Percentiles rank a stretch among this genome's conserved stretches.
phyloP scores from a whole-genome alignment of 1,140 invertebrate species.

The Ceratitis capitata region DNA sequence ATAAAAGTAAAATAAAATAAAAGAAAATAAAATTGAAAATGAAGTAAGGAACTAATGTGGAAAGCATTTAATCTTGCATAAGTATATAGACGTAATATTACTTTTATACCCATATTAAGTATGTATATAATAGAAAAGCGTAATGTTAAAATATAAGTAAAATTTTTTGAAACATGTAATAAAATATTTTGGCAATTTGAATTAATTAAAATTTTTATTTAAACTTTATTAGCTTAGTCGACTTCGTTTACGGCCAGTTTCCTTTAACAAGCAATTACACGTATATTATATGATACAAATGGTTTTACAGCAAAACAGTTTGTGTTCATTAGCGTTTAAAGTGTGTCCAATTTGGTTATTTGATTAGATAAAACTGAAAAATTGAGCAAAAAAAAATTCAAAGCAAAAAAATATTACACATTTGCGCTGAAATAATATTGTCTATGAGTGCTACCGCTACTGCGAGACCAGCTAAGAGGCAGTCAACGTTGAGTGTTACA shows the following conservation, averaged over 20 bases:
- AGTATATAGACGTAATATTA: too few species aligned
- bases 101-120: too few species aligned
- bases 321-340: not conserved
- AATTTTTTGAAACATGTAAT: too few species aligned
- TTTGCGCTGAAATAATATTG: not conserved
- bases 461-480: too few species aligned
- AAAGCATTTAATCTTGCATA: too few species aligned
- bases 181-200: not conserved
- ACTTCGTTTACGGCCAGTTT: not conserved
- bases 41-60: too few species aligned
- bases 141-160: too few species aligned
- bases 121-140: too few species aligned
- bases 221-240: not conserved
- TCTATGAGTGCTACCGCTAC: not conserved
- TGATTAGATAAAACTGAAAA: not conserved
- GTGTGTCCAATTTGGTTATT: not conserved
- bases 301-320: not conserved
- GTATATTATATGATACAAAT: not conserved
- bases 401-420: not conserved
- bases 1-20: too few species aligned
- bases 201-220: conserved; percentile 21
- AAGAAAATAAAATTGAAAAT: too few species aligned
- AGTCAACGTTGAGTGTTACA: not conserved
- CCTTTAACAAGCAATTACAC: not conserved
- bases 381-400: not conserved